These are phyloP conservation scores for Petroica traversi DNA, from an alignment of 2,113 vertebrate species.

Conservation along the genomic window DNA sequence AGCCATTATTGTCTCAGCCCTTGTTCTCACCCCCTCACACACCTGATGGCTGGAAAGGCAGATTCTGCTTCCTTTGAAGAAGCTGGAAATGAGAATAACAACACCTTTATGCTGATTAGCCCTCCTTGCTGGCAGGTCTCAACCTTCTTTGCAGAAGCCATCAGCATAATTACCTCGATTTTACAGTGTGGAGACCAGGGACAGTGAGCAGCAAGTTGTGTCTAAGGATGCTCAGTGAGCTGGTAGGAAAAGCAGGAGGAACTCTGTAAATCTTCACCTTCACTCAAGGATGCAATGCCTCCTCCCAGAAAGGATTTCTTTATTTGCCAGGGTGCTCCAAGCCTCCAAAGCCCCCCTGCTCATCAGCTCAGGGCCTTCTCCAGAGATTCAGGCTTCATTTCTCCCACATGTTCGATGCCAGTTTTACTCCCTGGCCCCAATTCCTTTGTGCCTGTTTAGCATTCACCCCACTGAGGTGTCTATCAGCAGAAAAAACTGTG, in stretches of 20 bases:
- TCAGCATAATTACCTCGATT: neutral
- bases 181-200: neutral
- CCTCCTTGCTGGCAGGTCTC: neutral
- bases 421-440: neutral
- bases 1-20: neutral
- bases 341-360: neutral
- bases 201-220: neutral
- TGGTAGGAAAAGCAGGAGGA: neutral
- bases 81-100: neutral
- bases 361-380: neutral
- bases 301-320: neutral
- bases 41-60: neutral
- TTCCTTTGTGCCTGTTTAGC: neutral
- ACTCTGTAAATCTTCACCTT: neutral
- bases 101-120: neutral
- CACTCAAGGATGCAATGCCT: fast-evolving
- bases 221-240: neutral
- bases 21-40: neutral
- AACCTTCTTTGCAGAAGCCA: neutral
- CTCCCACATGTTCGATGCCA: fast-evolving
- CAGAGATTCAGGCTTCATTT: neutral
- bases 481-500: neutral
- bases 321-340: neutral
- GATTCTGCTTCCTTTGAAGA: neutral
- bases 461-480: neutral